Base-by-base conservation (phyloP, 1,140 invertebrate genomes). In the Bombus ignitus region DNA sequence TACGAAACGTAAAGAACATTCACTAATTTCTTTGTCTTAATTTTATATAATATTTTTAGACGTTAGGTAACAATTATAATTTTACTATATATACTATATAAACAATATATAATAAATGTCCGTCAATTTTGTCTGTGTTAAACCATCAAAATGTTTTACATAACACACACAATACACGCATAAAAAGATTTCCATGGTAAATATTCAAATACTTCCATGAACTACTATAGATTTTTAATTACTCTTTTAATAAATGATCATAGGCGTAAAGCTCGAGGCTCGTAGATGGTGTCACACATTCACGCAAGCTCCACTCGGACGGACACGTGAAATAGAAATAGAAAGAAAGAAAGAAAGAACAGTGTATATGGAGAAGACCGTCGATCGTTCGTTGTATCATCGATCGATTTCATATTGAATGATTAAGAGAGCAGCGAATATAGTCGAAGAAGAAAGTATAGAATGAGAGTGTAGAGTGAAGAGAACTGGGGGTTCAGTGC, bases 261-360 rank as follows among this genome's bases (percentile, higher is more conserved):
- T 73, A 76, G 80, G 73, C 87, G 88, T 91, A 91, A 92, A 91
- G 92, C 91, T 93, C 82, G 82, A 91, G 91, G 92, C 90, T 89
- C 91, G 87, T 91, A 92, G 91, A 92, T 92, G 90, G 86, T 91
- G 88, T 93, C 90, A 89, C 92, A 93, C 93, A 94, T 94, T 93
- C 93, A 94, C 92, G 92, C 83, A 93, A 94, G 93, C 93, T 93
- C 87, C 91, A 93, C 90, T 94, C 91, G 92, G 92, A 93, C 93
- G 91, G 92, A 93, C 92, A 93, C 84, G 85, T 92, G 87, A 91
- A 83, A 91, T 77, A 92, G 88, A 92, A 87, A 92, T 89, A 92
- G 37, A 39, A 39, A 39, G 37, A 92, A 89, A 92, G 80, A 68
- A 15, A 35, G 32, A 91, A 82, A 93, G 89, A 91, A 91, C 86